Evolutionary conservation across 2,113 vertebrate genomes (phyloP).

Genomic region (Ovis canadensis): DNA sequence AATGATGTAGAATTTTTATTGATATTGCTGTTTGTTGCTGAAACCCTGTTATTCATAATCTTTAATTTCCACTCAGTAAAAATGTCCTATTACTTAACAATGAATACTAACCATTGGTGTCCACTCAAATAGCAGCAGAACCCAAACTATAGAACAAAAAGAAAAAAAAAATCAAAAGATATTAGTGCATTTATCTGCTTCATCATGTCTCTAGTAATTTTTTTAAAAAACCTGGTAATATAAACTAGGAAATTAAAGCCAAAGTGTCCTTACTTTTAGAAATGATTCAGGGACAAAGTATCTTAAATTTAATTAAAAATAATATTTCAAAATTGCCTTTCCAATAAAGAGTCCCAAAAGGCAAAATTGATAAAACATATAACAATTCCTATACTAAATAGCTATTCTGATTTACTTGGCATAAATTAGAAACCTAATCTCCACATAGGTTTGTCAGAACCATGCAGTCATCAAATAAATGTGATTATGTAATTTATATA

Average conservation of each 20-base stretch:
- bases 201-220: neutral
- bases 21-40: neutral
- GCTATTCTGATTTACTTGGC: neutral
- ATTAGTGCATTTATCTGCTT: neutral
- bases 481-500: neutral
- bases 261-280: neutral
- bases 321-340: neutral
- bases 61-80: neutral
- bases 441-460: neutral
- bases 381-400: neutral
- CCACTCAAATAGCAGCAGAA: neutral
- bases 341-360: neutral
- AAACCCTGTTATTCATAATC: neutral
- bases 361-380: neutral
- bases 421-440: neutral
- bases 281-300: neutral
- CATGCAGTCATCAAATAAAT: neutral
- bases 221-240: neutral
- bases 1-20: neutral
- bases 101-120: neutral
- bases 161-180: neutral
- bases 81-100: neutral
- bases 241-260: neutral
- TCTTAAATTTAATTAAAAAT: constrained; percentile 18
- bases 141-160: neutral